Base-by-base conservation (phyloP, 2,797 vertebrate genomes). In the Streptopelia turtur region DNA sequence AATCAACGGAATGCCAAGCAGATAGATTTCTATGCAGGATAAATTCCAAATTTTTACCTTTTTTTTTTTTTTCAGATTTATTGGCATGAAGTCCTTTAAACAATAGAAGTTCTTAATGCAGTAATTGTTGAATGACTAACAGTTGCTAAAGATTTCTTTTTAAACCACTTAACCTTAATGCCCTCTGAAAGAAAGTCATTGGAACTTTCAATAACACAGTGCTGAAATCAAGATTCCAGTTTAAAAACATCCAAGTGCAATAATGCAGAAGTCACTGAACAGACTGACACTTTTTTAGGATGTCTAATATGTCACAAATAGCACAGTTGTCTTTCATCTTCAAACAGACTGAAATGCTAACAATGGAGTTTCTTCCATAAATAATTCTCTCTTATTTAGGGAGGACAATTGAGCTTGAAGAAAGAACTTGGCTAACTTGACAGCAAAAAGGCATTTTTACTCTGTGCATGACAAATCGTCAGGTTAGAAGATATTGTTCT, bases 311-410 rank as follows among this genome's bases (percentile, higher is more conserved):
- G 69, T 90, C 72, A 77, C 39, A 78, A 94, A 87, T 37, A 81
- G 49, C 65, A 86, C 1, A 8, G 30, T 45, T 60, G 85, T 91
- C 82, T 95, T 87, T 93, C 53, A 81, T 83, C 93, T 91, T 94
- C 85, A 91, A 53, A 90, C 53, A 94, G 49, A 77, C 41, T 53
- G 66, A 94, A 88, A 74, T 59, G 22, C 33, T 88, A 92, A 95
- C 65, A 83, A 86, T 59, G 53, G 76, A 90, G 24, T 47, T 55
- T 90, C 65, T 81, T 53, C 80, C 76, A 94, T 94, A 93, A 96
- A 95, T 93, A 95, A 94, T 96, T 95, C 90, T 83, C 64, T 95
- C 43, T 95, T 83, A 91, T 83, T 91, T 90, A 78, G 60, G 37
- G 55, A 93, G 87, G 83, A 81, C 85, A 91, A 94, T 8, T 65